Base-by-base conservation (phyloP, 2,797 vertebrate species). In the Phoebastria nigripes region DNA sequence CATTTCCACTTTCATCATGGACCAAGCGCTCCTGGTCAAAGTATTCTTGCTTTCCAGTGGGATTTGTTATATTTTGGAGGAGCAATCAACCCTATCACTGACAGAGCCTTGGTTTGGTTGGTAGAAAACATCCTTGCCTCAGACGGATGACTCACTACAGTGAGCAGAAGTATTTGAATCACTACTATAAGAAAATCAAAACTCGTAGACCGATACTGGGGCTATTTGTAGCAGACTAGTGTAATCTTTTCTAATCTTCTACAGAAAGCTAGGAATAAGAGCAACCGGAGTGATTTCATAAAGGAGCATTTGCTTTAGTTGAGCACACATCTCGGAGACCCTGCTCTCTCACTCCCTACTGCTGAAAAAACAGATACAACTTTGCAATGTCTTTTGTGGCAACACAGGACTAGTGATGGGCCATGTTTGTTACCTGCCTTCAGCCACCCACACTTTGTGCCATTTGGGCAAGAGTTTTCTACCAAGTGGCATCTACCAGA, bases 1-100 rank as follows among this genome's bases (percentile, higher is more conserved):
- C 74, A 95, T 54, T 96, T 94, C 76, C 39, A 93, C 78, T 93
- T 95, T 87, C 63, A 95, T 88, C 58, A 62, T 18, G 54, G 74
- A 92, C 78, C 78, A 95, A 85, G 56, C 0, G 2, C 58, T 95
- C 59, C 46, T 52, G 31, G 65, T 93, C 62, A 87, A 95, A 85
- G 76, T 25, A 80, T 49, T 87, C 65, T 89, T 91, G 71, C 78
- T 93, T 96, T 91, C 67, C 87, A 79, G 58, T 59, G 55, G 63
- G 65, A 91, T 96, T 93, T 94, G 46, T 74, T 92, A 44, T 18
- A 65, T 54, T 94, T 85, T 33, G 51, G 66, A 96, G 92, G 9
- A 89, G 87, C 52, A 92, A 86, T 76, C 78, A 96, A 85, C 47
- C 49, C 74, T 73, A 82, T 73, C 70, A 77, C 70, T 86, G 80